Evolutionary conservation across 2,888 invertebrate genomes (phyloP), one percentile per base, ranked within the genome.

Genomic region (Pachydiplax longipennis): DNA sequence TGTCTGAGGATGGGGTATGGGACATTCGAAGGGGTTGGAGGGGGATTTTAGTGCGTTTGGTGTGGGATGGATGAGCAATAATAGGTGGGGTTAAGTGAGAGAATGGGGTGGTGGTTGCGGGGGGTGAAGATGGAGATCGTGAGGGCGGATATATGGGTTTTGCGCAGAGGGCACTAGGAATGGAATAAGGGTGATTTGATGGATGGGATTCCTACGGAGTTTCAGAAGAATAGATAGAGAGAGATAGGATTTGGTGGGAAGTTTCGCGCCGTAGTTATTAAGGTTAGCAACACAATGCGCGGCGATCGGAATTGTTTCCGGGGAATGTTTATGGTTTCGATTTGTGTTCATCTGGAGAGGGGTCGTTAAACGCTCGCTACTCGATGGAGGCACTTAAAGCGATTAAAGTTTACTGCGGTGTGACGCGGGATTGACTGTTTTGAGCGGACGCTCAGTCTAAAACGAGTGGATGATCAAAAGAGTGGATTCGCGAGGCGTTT

Each of bases 201-300:
- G 58, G 87, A 87, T 87, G 87, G 87, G 87, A 87, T 87, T 87
- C 87, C 61, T 87, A 61, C 37, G 87, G 87, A 87, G 73, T 61
- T 65, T 61, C 35, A 37, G 87, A 40, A 61, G 65, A 37, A 87
- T 61, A 35, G 48, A 87, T 37, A 58, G 87, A 22, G 65, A 2
- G 61, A 61, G 37, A 10, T 22, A 37, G 61, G 13, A n/a, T 61
- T 87, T 2, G 87, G 40, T 65, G n/a, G 61, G 61, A 87, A 73
- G 18, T 58, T 58, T 35, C 22, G 35, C 87, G 37, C 40, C 61
- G 65, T 35, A 35, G 61, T 35, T 83, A 25, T 73, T 73, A 73
- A 31, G 73, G 12, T 73, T 31, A n/a, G 73, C 73, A 31, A 18
- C 83, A 58, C 58, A 25, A 58, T 58, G 25, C 31, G 31, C 0